Percentiles rank a stretch among this genome's conserved stretches.
These are phyloP conservation scores for Drosophila lacertosa DNA, from an alignment of 1,140 invertebrate species.

Conservation along the genomic window DNA sequence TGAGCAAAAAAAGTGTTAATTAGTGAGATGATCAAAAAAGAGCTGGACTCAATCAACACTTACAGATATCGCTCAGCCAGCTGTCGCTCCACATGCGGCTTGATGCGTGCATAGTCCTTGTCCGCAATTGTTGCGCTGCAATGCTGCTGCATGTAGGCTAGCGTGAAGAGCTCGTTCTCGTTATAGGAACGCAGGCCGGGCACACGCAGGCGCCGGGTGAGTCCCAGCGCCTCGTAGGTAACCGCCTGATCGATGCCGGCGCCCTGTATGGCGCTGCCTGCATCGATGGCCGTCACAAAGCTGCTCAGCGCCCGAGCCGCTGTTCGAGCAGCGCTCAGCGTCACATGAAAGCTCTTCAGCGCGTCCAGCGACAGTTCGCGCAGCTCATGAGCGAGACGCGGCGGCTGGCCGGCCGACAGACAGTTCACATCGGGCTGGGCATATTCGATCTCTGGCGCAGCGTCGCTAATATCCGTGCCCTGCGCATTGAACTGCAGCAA, in stretches of 20 bases:
- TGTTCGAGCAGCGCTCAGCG: slow-evolving; percentile 71
- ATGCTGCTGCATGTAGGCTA: slow-evolving; percentile 81
- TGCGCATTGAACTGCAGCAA: slow-evolving; percentile 78
- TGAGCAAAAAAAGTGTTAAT: background rate
- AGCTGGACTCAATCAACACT: background rate
- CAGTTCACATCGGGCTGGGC: slow-evolving; percentile 69
- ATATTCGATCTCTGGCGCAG: slow-evolving; percentile 54
- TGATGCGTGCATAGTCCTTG: slow-evolving; percentile 80
- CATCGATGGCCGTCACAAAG: slow-evolving; percentile 74
- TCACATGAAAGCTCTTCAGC: slow-evolving; percentile 74
- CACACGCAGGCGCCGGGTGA: slow-evolving; percentile 63
- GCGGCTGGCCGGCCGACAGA: slow-evolving; percentile 56
- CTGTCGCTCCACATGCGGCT: slow-evolving; percentile 77
- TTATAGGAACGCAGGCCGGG: slow-evolving; percentile 73
- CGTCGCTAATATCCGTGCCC: slow-evolving; percentile 53
- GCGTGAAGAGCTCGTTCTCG: slow-evolving; percentile 79
- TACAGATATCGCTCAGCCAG: slow-evolving; percentile 77
- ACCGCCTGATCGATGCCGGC: slow-evolving; percentile 69
- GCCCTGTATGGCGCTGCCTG: slow-evolving; percentile 65
- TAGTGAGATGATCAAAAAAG: background rate
- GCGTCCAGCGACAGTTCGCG: slow-evolving; percentile 58
- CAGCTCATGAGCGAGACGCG: slow-evolving; percentile 58
- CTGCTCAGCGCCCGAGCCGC: slow-evolving; percentile 64
- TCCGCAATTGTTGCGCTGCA: slow-evolving; percentile 77
- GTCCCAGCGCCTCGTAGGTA: slow-evolving; percentile 70